A percentile compares a stretch with the other conserved stretches of the same genome.
Evolutionary conservation across 1,140 invertebrate genomes (phyloP).

Genomic region (Drosophila carrolli): DNA sequence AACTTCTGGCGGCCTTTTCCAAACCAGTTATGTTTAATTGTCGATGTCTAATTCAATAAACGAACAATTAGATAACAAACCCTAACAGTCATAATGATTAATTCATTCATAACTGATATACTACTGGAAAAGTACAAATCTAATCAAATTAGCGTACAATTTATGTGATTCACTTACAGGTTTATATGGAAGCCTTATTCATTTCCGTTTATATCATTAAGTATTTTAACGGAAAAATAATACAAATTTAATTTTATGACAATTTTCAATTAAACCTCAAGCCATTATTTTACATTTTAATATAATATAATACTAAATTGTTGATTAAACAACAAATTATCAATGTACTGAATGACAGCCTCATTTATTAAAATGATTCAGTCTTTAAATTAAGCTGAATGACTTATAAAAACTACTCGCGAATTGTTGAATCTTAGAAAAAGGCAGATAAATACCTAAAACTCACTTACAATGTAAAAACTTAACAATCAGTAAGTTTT

Average conservation of each 20-base stretch:
- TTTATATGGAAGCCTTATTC: not conserved
- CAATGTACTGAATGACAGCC: too few species aligned
- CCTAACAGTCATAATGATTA: conserved; percentile 29
- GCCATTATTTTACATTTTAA: too few species aligned
- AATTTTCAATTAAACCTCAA: not conserved
- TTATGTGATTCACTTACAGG: conserved; percentile 27
- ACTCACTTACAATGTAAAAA: not conserved
- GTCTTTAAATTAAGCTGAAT: conserved; percentile 8
- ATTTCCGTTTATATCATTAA: not conserved
- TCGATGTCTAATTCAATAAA: not conserved
- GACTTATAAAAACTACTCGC: not conserved
- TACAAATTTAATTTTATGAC: too few species aligned
- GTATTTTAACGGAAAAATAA: not conserved
- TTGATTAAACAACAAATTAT: too few species aligned
- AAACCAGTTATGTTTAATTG: not conserved
- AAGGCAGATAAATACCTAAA: not conserved
- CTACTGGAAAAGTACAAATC: conserved; percentile 11
- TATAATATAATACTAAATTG: too few species aligned
- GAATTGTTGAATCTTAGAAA: not conserved
- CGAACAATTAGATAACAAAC: conserved; percentile 17
- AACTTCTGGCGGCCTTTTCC: too few species aligned
- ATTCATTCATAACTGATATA: conserved; percentile 31
- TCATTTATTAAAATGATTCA: not conserved
- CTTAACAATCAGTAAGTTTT: not conserved
- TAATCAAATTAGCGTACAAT: conserved; percentile 34